Evolutionary conservation across 2,888 invertebrate genomes (phyloP), one percentile per base, ranked within the genome.

Genomic region (Drosophila cracens): DNA sequence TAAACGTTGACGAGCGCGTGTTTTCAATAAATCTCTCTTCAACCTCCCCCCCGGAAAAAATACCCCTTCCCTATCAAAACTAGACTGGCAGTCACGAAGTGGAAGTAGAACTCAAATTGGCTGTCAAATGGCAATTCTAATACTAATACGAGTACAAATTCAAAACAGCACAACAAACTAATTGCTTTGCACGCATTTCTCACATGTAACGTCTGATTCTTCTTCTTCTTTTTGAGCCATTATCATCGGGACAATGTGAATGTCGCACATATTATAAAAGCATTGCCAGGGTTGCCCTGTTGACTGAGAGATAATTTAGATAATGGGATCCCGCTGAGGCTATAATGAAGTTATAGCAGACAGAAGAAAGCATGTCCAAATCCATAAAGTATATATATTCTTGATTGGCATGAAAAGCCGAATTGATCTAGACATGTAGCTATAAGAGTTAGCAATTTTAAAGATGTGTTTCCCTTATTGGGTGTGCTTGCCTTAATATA

Each of bases 1-100:
- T 88, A 76, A 71, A 72, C 63, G 70, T 51, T 63, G 61, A 59
- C 70, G 56, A 68, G 88, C 86, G 87, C 86, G 86, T 86, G 86
- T 81, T 89, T 84, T 87, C 87, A 87, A 86, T 87, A 73, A 83
- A 81, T 46, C 25, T 59, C 71, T 54, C 43, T 21, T 11, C 36
- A 36, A 13, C 6, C 18, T 13, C 25, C 16, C 16, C 21, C 11
- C 27, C 21, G 13, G 6, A n/a, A 13, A 21, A 21, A 31, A 7
- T 11, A 18, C 60, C 38, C 5, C 29, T 21, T 18, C 18, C 29
- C 18, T n/a, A 7, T 25, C 25, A 25, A 59, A 49, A 60, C 31
- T 53, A 81, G 70, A 46, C 63, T 61, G 66, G 2, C 81, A 73
- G 86, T 59, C 81, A 81, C 83, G 60, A 63, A 68, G 57, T 62